phyloP scores from a whole-genome alignment of 2,113 vertebrate genomes.

The Uropsilus gracilis region DNA sequence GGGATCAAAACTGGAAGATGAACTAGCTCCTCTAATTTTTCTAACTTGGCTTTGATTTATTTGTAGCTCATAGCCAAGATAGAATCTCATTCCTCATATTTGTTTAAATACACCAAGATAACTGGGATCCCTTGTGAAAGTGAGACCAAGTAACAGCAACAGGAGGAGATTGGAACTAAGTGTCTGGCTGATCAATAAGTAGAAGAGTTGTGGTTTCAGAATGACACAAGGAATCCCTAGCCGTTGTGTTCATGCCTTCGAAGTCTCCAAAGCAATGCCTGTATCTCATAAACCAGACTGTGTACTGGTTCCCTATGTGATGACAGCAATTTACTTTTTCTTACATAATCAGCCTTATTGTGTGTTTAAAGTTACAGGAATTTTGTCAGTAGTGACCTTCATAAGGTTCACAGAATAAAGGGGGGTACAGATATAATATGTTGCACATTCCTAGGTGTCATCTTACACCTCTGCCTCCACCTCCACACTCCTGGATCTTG shows the following conservation, averaged over 20 bases:
- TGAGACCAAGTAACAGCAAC: not conserved
- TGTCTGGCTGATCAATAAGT: not conserved
- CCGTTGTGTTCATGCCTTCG: not conserved
- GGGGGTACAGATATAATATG: not conserved
- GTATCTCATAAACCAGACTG: not conserved
- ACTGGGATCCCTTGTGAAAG: not conserved
- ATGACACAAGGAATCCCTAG: not conserved
- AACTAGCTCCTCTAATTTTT: not conserved
- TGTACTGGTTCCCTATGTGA: not conserved
- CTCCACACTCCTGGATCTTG: not conserved
- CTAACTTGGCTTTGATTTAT: slow-evolving; percentile 14
- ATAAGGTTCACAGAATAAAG: not conserved
- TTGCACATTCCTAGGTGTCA: not conserved
- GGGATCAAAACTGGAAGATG: not conserved
- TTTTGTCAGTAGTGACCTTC: not conserved
- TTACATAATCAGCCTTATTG: not conserved
- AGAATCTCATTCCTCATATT: not conserved
- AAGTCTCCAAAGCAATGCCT: not conserved
- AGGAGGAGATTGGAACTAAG: not conserved
- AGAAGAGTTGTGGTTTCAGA: not conserved
- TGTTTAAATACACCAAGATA: not conserved
- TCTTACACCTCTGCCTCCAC: not conserved
- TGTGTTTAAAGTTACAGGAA: slow-evolving; percentile 33
- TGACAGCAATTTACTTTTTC: slow-evolving; percentile 24
- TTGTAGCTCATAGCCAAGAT: not conserved